These are phyloP conservation scores for Albula goreensis DNA, from an alignment of 2,113 vertebrate species.

Conservation along the genomic window DNA sequence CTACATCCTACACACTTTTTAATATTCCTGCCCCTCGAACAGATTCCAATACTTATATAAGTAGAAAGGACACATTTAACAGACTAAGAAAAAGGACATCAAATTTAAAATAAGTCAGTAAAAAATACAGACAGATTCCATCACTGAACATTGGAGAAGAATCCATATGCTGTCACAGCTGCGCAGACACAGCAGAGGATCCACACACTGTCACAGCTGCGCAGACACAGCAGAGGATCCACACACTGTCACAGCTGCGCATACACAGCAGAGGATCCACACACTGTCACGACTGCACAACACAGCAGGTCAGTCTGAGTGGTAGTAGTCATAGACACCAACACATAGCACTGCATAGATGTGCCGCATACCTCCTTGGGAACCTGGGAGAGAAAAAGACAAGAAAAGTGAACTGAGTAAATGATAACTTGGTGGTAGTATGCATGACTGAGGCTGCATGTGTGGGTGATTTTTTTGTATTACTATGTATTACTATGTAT, in stretches of 20 bases:
- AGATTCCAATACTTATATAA: no score
- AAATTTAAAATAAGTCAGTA: no score
- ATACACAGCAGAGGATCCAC: neutral
- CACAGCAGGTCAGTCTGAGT: neutral
- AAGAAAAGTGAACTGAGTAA: neutral
- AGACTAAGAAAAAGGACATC: no score
- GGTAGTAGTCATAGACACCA: slow-evolving; percentile 16
- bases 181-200: neutral
- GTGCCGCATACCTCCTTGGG: slow-evolving; percentile 80
- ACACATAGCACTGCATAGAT: neutral
- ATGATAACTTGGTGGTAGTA: neutral
- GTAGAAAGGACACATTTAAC: no score
- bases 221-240: neutral
- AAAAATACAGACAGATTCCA: no score
- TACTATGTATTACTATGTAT: neutral
- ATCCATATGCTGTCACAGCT: neutral
- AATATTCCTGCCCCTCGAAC: neutral
- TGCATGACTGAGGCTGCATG: neutral
- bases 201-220: neutral
- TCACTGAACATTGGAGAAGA: neutral
- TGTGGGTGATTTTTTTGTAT: neutral
- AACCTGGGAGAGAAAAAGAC: slow-evolving; percentile 67
- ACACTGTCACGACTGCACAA: neutral
- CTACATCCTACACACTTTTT: neutral
- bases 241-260: slow-evolving; percentile 1